Conservation (phyloP, 1,140 invertebrate genomes). For the Pteromalus puparum region DNA sequence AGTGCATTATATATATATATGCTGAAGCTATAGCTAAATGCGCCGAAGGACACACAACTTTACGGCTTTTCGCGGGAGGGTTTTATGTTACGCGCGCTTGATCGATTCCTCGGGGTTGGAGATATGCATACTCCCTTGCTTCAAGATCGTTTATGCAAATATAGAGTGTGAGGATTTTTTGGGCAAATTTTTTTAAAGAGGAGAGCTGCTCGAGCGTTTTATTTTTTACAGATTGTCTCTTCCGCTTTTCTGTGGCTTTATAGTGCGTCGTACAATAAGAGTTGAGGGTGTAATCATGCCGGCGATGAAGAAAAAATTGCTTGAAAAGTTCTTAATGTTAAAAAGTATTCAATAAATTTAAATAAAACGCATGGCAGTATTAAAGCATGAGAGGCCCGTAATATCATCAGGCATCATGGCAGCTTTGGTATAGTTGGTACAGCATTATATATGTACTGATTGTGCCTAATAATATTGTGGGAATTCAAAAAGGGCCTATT, state of each 20-base stretch:
- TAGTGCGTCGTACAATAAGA: not conserved
- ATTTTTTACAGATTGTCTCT: constrained; percentile 30
- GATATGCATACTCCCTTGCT: not conserved
- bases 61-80: constrained; percentile 39
- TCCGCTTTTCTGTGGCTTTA: constrained; percentile 38
- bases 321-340: no score
- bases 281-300: no score
- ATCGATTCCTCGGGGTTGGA: not conserved
- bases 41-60: constrained; percentile 22
- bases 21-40: constrained; percentile 18
- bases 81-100: constrained; percentile 37
- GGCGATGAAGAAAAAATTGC: no score
- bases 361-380: no score
- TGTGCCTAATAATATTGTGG: no score
- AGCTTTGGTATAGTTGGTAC: no score
- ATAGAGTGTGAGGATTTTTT: not conserved
- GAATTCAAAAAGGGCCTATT: no score
- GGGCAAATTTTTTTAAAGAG: not conserved
- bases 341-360: no score
- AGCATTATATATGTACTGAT: no score
- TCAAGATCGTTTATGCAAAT: not conserved
- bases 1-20: constrained; percentile 36
- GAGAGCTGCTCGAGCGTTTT: not conserved
- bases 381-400: no score
- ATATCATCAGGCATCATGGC: no score